Percentiles rank a stretch among this genome's conserved stretches.
phyloP scores from a whole-genome alignment of 1,140 invertebrate species.

The Apolygus lucorum region DNA sequence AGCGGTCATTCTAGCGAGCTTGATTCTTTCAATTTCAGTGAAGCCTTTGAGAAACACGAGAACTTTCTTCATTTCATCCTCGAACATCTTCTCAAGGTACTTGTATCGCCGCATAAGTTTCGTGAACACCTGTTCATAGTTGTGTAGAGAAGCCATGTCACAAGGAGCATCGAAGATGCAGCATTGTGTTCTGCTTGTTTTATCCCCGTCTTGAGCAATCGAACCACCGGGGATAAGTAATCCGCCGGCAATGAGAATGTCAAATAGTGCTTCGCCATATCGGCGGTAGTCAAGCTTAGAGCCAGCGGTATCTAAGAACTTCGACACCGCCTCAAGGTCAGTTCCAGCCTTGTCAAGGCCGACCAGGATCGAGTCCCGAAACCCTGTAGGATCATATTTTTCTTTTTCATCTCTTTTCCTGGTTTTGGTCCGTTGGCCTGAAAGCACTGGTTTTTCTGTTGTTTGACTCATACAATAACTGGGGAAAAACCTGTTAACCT shows the following conservation, averaged over 20 bases:
- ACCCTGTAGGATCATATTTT: constrained; percentile 96
- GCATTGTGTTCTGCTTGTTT: constrained; percentile 69
- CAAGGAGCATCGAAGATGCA: constrained; percentile 74
- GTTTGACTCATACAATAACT: too few relatives aligned
- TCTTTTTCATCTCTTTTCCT: constrained; percentile 99
- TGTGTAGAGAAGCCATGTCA: constrained; percentile 78
- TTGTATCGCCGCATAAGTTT: constrained; percentile 94
- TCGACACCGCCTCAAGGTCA: too few relatives aligned
- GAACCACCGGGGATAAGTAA: constrained; percentile 80
- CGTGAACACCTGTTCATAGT: constrained; percentile 87
- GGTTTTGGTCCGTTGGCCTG: too few relatives aligned
- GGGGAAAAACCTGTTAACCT: too few relatives aligned
- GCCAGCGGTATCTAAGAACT: constrained; percentile 86
- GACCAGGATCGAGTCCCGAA: constrained; percentile 89
- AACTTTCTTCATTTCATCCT: constrained; percentile 95
- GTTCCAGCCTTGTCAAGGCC: constrained; percentile 90
- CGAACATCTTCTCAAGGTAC: constrained; percentile 94
- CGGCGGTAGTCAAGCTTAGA: constrained; percentile 94
- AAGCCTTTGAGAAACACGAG: constrained; percentile 93
- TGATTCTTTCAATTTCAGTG: constrained; percentile 73
- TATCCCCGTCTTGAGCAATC: constrained; percentile 81
- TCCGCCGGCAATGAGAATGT: constrained; percentile 87
- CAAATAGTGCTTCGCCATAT: constrained; percentile 95
- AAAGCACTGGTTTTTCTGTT: too few relatives aligned
- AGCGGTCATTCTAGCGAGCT: constrained; percentile 87